Base-by-base conservation (phyloP, 1,140 invertebrate genomes). In the Heliconius hermathena region DNA sequence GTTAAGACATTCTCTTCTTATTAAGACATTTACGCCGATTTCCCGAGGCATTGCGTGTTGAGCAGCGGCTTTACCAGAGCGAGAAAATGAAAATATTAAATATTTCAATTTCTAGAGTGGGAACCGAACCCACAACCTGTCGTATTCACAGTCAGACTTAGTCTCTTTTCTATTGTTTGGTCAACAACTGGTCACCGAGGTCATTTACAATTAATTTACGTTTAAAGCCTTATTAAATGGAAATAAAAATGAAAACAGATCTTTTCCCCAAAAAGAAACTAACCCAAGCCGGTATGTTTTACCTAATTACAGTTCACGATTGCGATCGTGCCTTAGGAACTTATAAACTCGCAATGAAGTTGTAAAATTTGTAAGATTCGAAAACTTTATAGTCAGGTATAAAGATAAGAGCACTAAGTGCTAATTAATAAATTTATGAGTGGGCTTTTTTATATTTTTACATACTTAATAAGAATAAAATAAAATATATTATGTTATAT, bases 361-460 rank as follows among this genome's bases (percentile, higher is more conserved):
- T 66, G 60, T 66, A 66, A 66, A 66, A 66, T 66, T 66, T 66
- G 60, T 66, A 66, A 26, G 22, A 66, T 66, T 66, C 22, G 26
- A 66, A 66, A 66, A 66, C 60, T 66, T 66, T 66, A 66, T 66
- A 66, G 60, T 26, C 11, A 66, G 3, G 22, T 66, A 66, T 66
- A 66, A 66, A 66, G 60, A 66, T 66, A 66, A 66, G 60, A 66
- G 60, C 60, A 66, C 60, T 66, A 66, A 66, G 60, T 66, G 60
- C 60, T 66, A 66, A 66, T 66, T 66, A 66, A 66, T 66, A 66
- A 66, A 29, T 66, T 66, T 66, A 66, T 66, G 60, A 66, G 22
- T 66, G 60, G 60, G 26, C 60, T 29, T 26, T 66, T 66, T 66
- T 29, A 66, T 6, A 66, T 66, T 66, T 66, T 66, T 66, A 66